Conservation (phyloP, 1,140 invertebrate species). For the Drusus annulatus region DNA sequence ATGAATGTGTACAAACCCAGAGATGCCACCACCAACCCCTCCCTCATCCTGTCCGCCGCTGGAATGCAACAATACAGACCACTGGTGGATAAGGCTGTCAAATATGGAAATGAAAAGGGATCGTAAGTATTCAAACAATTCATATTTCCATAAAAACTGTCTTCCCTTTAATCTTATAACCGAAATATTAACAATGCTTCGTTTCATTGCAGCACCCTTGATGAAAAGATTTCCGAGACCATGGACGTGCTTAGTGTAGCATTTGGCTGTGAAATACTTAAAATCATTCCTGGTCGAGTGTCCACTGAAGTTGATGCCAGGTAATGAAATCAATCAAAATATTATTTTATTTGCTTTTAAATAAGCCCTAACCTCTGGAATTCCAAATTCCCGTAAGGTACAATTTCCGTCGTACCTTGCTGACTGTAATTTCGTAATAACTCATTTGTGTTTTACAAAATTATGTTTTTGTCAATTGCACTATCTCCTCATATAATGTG, state of each 20-base stretch:
- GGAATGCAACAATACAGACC: slow-evolving; percentile 92
- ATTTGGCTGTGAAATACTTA: slow-evolving; percentile 97
- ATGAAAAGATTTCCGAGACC: slow-evolving; percentile 84
- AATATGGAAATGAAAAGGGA: slow-evolving; percentile 85
- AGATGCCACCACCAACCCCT: slow-evolving; percentile 99
- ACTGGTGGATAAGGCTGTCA: slow-evolving; percentile 91
- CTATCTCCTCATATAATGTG: too few relatives aligned
- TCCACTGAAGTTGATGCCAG: slow-evolving; percentile 99
- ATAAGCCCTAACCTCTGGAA: too few relatives aligned
- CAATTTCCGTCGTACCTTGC: too few relatives aligned
- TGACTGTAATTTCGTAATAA: too few relatives aligned
- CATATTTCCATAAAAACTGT: too few relatives aligned
- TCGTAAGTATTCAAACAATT: slow-evolving; percentile 68
- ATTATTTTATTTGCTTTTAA: too few relatives aligned
- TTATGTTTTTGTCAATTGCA: too few relatives aligned
- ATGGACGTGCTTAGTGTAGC: slow-evolving; percentile 95
- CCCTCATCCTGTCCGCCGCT: slow-evolving; percentile 94
- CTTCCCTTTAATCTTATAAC: too few relatives aligned
- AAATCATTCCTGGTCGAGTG: slow-evolving; percentile 97
- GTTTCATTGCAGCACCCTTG: slow-evolving; percentile 72
- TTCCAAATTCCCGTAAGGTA: too few relatives aligned
- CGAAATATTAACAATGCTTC: not conserved
- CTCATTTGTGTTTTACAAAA: too few relatives aligned
- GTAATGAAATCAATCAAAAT: slow-evolving; percentile 65
- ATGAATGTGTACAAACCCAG: slow-evolving; percentile 98